Evolutionary conservation across 1,140 invertebrate genomes (phyloP), one percentile per base, ranked within the genome.

Genomic region (Hypsibius dujardini): DNA sequence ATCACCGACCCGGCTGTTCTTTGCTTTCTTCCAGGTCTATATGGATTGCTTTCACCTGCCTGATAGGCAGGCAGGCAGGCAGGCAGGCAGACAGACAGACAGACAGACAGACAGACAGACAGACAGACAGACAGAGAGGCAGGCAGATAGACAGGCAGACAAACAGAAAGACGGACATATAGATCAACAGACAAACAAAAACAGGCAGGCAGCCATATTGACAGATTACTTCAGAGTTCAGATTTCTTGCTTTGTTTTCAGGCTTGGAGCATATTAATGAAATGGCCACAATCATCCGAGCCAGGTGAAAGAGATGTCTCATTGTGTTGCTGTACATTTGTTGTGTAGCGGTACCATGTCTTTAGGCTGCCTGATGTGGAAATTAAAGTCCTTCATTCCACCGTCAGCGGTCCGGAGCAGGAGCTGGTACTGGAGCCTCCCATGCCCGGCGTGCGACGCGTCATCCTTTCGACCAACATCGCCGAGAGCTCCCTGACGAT

Each of bases 401-500:
- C 62, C 7, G 45, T 67, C 12, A 67, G 45, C 62, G 45, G 45
- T 15, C 12, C 12, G 45, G 62, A 67, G 12, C 62, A 67, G 42
- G 7, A 7, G 3, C 7, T 56, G 50, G 62, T 45, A 42, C 62
- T 15, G 12, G 62, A 67, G 12, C 42, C 42, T 7, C 62, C 62
- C 7, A 67, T 7, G 42, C 12, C 3, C 70, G 79, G 77, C 71
- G 75, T 79, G 2, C 78, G 77, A 45, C 81, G 82, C 77, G 80
- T 83, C 46, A 81, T 83, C 70, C 73, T 83, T 59, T 79, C 81
- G 1, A 83, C 82, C 15, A 82, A 83, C 74, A 82, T 83, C 72
- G 81, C 82, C 46, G 82, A 83, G 75, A 81, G 80, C 7, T 80
- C 80, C 75, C 78, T 83, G 46, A 98, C 95, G 1, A 90, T 98